A percentile compares a stretch with the other conserved stretches of the same genome.
Conservation (phyloP, 1,140 invertebrate species). For the Nasonia vitripennis region DNA sequence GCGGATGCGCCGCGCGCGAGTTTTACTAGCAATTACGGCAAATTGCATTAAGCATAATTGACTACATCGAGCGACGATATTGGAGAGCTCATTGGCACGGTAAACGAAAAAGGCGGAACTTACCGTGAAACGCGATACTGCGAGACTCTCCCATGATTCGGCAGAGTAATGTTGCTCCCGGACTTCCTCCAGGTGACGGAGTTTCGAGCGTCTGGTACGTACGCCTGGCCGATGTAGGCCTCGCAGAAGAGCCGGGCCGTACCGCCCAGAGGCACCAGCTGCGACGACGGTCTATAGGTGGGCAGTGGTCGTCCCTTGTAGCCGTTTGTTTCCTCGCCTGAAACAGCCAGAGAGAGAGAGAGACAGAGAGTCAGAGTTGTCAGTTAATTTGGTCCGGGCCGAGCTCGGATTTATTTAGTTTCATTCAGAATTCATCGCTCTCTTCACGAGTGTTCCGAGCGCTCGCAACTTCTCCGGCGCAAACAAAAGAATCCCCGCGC, state of each 20-base stretch:
- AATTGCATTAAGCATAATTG: background rate
- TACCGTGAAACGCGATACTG: constrained; percentile 76
- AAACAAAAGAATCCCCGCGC: too few species aligned
- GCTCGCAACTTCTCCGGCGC: too few species aligned
- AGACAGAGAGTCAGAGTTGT: background rate
- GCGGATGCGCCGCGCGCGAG: background rate
- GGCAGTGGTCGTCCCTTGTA: constrained; percentile 74
- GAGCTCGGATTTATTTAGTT: too few species aligned
- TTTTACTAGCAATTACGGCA: background rate
- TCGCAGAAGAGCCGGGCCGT: constrained; percentile 83
- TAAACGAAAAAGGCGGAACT: constrained; percentile 42
- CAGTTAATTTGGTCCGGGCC: too few species aligned
- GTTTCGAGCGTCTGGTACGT: constrained; percentile 82
- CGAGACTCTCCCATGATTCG: constrained; percentile 69
- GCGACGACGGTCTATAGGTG: constrained; percentile 72
- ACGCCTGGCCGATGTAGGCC: constrained; percentile 84
- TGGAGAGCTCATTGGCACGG: background rate
- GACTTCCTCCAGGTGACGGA: constrained; percentile 80
- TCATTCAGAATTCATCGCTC: too few species aligned
- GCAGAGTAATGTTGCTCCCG: constrained; percentile 75
- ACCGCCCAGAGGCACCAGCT: constrained; percentile 75
- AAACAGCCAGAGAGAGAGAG: constrained; percentile 51
- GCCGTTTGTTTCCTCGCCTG: constrained; percentile 66
- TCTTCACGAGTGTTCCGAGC: too few species aligned
- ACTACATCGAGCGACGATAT: background rate